These are phyloP conservation scores for Epinephelus lanceolatus DNA, from an alignment of 2,113 vertebrate species.

Conservation along the genomic window DNA sequence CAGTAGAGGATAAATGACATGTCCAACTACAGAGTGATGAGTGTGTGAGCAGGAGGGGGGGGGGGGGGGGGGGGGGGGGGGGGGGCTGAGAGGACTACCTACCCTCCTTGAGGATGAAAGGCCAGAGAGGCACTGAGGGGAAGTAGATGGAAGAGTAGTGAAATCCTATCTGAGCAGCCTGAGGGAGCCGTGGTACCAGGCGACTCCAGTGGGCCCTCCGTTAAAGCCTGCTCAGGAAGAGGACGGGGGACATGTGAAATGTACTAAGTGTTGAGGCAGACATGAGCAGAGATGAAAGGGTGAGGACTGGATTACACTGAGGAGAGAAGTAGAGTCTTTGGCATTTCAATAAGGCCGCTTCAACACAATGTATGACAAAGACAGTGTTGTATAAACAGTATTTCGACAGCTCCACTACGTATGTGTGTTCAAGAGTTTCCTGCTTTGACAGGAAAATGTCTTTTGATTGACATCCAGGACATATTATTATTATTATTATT, in stretches of 20 bases:
- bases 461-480: not conserved
- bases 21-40: constrained; percentile 46
- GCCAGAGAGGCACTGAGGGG: constrained; percentile 34
- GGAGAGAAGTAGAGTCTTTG: constrained; percentile 47
- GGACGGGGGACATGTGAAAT: constrained; percentile 10
- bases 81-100: not conserved
- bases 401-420: too few species aligned
- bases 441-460: too few species aligned
- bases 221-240: constrained; percentile 33
- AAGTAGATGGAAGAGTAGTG: constrained; percentile 34
- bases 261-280: constrained; percentile 31
- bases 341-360: constrained; percentile 54
- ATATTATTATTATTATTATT: too few species aligned
- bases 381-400: not conserved
- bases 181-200: not conserved
- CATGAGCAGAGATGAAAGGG: constrained; percentile 62
- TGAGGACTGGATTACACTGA: constrained; percentile 63
- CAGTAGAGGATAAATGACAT: constrained; percentile 34
- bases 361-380: not conserved
- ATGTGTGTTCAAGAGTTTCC: not conserved
- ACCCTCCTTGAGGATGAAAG: constrained; percentile 56
- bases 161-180: constrained; percentile 63
- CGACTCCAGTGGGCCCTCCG: not conserved
- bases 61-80: too few species aligned
- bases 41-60: not conserved